Conservation (phyloP, 2,888 invertebrate genomes). For the Auanema freiburgensis region DNA sequence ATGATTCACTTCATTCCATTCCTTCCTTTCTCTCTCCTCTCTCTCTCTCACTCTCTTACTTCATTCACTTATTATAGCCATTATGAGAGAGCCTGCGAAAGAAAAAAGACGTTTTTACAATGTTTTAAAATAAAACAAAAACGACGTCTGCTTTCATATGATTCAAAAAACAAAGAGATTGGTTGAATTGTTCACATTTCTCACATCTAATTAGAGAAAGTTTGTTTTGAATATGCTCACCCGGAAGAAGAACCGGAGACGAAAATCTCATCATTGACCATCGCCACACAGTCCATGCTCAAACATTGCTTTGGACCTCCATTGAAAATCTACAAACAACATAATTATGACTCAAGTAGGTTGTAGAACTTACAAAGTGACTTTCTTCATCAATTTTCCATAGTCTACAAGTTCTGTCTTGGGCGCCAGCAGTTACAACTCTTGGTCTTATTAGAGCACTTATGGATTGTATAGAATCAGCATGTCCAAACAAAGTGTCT, state of each 20-base stretch:
- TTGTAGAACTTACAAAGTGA: constrained; percentile 76
- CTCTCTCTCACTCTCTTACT: constrained; percentile 1
- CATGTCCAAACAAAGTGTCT: constrained; percentile 78
- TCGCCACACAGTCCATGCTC: constrained; percentile 83
- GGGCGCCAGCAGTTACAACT: constrained; percentile 79
- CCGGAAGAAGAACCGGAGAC: constrained; percentile 90
- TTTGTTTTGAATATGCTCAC: constrained; percentile 64
- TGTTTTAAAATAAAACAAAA: no score
- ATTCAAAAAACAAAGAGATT: no score
- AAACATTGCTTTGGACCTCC: constrained; percentile 66
- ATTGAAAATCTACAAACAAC: constrained; percentile 33
- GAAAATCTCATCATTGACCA: constrained; percentile 91
- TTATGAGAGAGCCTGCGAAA: no score
- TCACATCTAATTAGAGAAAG: no score
- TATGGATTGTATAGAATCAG: constrained; percentile 81
- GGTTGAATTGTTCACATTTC: no score
- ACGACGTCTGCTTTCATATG: no score
- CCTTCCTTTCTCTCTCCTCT: neutral
- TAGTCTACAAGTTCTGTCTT: constrained; percentile 82
- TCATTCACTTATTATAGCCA: constrained; percentile 6
- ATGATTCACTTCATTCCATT: neutral
- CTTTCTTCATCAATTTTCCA: constrained; percentile 98
- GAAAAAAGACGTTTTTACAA: no score
- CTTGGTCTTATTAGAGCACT: constrained; percentile 84
- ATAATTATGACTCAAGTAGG: neutral